Conservation (phyloP, 2,888 invertebrate genomes). For the Drosophila monieri region DNA sequence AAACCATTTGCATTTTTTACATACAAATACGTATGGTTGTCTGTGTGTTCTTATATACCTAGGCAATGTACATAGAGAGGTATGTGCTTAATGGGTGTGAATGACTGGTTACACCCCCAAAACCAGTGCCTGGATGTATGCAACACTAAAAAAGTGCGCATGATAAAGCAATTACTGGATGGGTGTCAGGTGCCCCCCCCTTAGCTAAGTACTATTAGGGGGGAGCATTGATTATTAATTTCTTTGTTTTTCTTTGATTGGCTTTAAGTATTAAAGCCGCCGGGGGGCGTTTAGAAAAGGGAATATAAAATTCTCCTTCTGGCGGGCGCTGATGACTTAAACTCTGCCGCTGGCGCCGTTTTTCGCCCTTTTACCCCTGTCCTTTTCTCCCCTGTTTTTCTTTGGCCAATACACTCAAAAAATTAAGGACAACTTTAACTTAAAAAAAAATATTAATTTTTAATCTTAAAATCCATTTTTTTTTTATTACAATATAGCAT, state of each 20-base stretch:
- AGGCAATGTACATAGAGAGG: constrained; percentile 23
- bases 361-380: constrained; percentile 22
- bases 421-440: background rate
- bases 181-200: constrained; percentile 1
- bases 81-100: constrained; percentile 41
- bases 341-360: constrained; percentile 73
- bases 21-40: constrained; percentile 24
- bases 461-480: background rate
- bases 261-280: constrained; percentile 72
- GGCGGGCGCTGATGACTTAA: constrained; percentile 70
- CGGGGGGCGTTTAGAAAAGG: constrained; percentile 33
- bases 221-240: constrained; percentile 27
- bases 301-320: constrained; percentile 30
- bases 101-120: constrained; percentile 57
- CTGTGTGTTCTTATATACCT: constrained; percentile 26
- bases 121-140: constrained; percentile 70
- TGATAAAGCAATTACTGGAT: constrained; percentile 40
- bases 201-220: constrained; percentile 21
- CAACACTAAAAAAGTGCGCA: constrained; percentile 74
- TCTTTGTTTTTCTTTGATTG: constrained; percentile 47
- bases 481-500: no score
- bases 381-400: constrained; percentile 21
- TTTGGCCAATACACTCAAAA: constrained; percentile 18
- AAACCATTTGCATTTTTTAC: constrained; percentile 51
- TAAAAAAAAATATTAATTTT: no score